Evolutionary conservation across 2,113 vertebrate species (phyloP).

Genomic region (Chiloscyllium plagiosum): DNA sequence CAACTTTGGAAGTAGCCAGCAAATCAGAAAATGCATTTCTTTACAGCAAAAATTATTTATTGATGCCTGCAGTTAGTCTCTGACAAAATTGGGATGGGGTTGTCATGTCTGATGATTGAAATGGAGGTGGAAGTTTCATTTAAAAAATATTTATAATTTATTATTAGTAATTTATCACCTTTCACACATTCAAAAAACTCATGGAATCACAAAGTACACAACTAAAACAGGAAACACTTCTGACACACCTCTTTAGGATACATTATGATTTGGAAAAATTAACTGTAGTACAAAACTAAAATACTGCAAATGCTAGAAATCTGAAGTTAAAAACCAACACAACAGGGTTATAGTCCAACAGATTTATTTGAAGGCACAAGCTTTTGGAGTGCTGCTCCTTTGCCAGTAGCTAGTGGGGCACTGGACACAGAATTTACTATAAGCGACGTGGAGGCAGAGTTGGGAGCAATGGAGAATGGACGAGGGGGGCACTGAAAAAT

Average conservation of each 20-base stretch:
- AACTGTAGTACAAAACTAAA: not conserved
- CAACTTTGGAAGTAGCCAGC: not conserved
- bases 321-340: no score
- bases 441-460: no score
- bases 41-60: not conserved
- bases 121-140: not conserved
- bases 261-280: not conserved
- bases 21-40: not conserved
- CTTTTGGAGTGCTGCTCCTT: no score
- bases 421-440: no score
- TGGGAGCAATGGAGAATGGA: no score
- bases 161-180: no score
- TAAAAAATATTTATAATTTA: no score
- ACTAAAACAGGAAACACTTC: not conserved
- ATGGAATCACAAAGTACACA: not conserved
- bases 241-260: not conserved
- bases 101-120: not conserved
- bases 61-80: not conserved
- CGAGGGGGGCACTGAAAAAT: no score
- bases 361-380: no score
- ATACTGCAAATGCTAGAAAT: no score
- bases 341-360: no score
- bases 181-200: not conserved
- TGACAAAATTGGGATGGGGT: not conserved
- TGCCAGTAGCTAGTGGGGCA: no score